Percentiles rank a stretch among this genome's conserved stretches.
phyloP scores from a whole-genome alignment of 1,140 invertebrate species.

The Sipha flava region DNA sequence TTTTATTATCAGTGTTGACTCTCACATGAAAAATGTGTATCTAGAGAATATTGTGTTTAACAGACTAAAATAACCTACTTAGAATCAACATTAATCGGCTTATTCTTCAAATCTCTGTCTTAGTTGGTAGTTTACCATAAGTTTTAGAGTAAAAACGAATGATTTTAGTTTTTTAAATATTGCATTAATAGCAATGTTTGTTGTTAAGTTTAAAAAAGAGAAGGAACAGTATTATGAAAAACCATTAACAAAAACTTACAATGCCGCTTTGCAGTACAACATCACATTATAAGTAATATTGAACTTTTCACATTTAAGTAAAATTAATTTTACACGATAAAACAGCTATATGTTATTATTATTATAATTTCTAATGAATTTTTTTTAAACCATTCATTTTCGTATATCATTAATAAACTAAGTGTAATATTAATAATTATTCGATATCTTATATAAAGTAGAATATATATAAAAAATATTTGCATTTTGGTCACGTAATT shows the following conservation, averaged over 20 bases:
- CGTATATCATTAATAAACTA: no score
- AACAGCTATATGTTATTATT: no score
- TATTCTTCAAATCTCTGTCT: not conserved
- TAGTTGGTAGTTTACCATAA: not conserved
- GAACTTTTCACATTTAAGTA: no score
- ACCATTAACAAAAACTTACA: not conserved
- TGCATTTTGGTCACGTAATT: not conserved
- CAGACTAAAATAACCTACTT: conserved; percentile 12
- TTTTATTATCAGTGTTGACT: not conserved
- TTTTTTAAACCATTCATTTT: no score
- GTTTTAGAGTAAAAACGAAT: not conserved
- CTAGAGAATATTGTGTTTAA: not conserved
- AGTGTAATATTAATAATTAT: not conserved
- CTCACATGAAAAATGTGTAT: not conserved
- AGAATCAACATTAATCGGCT: not conserved
- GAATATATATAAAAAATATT: not conserved
- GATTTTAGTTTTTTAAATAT: not conserved
- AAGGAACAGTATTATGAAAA: not conserved
- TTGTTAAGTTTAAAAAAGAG: not conserved
- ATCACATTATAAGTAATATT: no score
- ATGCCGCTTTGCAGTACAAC: no score
- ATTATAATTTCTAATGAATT: no score
- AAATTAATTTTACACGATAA: no score
- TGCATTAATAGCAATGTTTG: not conserved
- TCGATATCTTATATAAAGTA: not conserved